Evolutionary conservation across 2,797 vertebrate genomes (phyloP), one percentile per base, ranked within the genome.

Genomic region (Urocyon cinereoargenteus): DNA sequence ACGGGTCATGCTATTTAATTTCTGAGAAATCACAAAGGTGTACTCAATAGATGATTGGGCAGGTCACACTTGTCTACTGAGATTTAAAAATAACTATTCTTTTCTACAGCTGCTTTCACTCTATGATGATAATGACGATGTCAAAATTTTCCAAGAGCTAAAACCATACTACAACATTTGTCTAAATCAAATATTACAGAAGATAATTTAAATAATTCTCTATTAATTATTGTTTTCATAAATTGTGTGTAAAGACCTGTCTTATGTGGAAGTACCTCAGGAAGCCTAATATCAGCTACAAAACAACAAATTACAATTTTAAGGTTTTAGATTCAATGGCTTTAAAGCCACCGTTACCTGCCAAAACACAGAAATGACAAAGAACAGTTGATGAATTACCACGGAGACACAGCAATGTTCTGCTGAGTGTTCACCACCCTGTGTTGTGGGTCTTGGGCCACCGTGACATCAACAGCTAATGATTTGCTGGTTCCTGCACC

Each of bases 1-100:
- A 98, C 93, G 82, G 84, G 73, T 96, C 96, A 87, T 72, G 75
- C 96, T 95, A 97, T 97, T 97, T 93, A 86, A 70, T 81, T 81
- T 57, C 15, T 87, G 84, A 82, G 34, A 93, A 90, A 98, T 96
- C 36, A 85, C 89, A 97, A 94, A 93, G 51, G 15, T 77, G 34
- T 72, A 36, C 68, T 94, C 91, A 89, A n/a, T 26, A 95, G 49
- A 81, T 2, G 12, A 94, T 49, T 94, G 61, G 36, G 45, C 45
- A 95, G 18, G 83, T 90, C 55, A 36, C 90, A 93, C 19, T 91
- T 93, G 61, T 78, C 66, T 72, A 94, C 19, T 28, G 53, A 97
- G 79, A 96, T 91, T 96, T 94, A 72, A 97, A 97, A 94, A 83
- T 75, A 91, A 90, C 53, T 62, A n/a, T 34, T 96, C 64, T 97